These are phyloP conservation scores for Synergus laeviventris DNA, from an alignment of 2,888 invertebrate genomes.

Conservation along the genomic window DNA sequence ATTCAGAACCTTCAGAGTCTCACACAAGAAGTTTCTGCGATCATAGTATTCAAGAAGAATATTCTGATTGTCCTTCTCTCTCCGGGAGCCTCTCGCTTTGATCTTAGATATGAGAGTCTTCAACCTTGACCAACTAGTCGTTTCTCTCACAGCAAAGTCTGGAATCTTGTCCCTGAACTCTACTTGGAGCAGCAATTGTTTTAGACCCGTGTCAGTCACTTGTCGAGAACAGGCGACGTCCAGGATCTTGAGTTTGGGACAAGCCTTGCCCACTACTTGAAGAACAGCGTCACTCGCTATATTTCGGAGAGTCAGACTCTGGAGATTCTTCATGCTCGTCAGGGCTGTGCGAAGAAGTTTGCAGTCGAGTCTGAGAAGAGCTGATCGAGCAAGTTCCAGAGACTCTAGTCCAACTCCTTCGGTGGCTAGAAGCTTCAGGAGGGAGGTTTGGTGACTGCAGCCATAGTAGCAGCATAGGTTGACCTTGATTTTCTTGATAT, in stretches of 20 bases:
- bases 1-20: slow-evolving; percentile 72
- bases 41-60: slow-evolving; percentile 73
- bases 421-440: slow-evolving; percentile 71
- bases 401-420: slow-evolving; percentile 74
- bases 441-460: slow-evolving; percentile 75
- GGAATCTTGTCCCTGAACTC: slow-evolving; percentile 71
- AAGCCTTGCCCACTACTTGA: slow-evolving; percentile 73
- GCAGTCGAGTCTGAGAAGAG: slow-evolving; percentile 73
- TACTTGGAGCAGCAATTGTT: slow-evolving; percentile 72
- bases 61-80: slow-evolving; percentile 61
- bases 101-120: slow-evolving; percentile 66
- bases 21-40: slow-evolving; percentile 72
- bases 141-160: slow-evolving; percentile 50
- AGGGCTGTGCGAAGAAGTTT: slow-evolving; percentile 72
- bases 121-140: slow-evolving; percentile 69
- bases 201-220: slow-evolving; percentile 74
- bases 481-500: slow-evolving; percentile 72
- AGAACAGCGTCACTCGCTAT: slow-evolving; percentile 74
- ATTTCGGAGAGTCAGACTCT: slow-evolving; percentile 73
- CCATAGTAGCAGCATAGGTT: slow-evolving; percentile 77
- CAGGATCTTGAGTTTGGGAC: slow-evolving; percentile 71
- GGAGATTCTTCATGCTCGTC: slow-evolving; percentile 70
- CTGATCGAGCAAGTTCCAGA: slow-evolving; percentile 73
- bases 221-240: slow-evolving; percentile 75
- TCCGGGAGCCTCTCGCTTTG: slow-evolving; percentile 57